Conservation (phyloP, 2,888 invertebrate species). For the Kryphioiulus occultus region DNA sequence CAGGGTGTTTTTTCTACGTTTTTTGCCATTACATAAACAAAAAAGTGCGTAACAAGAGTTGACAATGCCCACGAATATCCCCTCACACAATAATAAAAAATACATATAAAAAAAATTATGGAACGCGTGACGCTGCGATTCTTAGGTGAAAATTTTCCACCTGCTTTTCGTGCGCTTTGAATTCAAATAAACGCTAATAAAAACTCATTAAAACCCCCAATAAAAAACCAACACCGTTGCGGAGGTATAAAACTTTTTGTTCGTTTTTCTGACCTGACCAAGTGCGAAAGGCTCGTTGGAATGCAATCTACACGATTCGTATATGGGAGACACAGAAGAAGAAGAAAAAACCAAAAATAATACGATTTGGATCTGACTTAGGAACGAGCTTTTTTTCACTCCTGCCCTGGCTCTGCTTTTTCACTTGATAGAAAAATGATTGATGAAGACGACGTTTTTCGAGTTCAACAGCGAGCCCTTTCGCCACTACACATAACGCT, state of each 20-base stretch:
- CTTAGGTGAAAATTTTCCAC: background rate
- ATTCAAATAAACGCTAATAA: background rate
- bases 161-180: background rate
- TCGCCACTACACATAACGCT: background rate
- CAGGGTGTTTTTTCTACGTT: background rate
- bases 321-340: background rate
- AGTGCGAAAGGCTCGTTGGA: background rate
- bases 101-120: background rate
- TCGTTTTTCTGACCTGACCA: background rate
- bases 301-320: too few species aligned
- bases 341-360: too few species aligned
- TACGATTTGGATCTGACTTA: background rate
- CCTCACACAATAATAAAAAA: background rate
- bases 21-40: too few species aligned
- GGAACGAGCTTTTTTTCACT: background rate
- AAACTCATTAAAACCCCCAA: background rate
- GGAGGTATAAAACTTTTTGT: background rate
- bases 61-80: background rate
- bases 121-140: background rate
- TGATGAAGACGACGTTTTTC: conserved; percentile 1
- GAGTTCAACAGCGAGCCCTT: background rate
- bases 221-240: background rate
- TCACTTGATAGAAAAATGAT: background rate
- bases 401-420: background rate
- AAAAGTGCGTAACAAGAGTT: background rate